Percentiles rank a stretch among this genome's conserved stretches.
phyloP scores from a whole-genome alignment of 2,113 vertebrate genomes.

The Notechis scutatus region DNA sequence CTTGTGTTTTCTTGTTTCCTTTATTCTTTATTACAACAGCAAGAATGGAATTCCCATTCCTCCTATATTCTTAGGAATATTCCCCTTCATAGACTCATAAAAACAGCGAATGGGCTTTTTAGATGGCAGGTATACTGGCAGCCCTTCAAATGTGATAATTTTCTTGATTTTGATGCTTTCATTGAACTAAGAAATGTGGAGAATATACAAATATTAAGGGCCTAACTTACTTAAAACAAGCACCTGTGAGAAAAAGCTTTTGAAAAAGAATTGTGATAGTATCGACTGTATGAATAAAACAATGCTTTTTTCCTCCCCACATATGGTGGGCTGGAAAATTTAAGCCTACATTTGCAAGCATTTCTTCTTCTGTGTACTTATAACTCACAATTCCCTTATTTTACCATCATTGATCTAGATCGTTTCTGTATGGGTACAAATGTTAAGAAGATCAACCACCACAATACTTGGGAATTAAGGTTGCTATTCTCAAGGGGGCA shows the following conservation, averaged over 20 bases:
- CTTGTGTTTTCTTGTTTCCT: neutral
- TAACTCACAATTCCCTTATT: neutral
- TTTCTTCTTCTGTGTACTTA: neutral
- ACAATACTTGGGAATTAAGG: neutral
- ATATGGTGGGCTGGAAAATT: neutral
- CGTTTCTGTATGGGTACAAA: accelerated
- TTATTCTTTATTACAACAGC: neutral
- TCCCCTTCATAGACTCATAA: neutral
- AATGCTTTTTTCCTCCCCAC: neutral
- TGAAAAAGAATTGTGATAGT: neutral
- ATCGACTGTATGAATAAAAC: neutral
- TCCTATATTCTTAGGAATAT: neutral
- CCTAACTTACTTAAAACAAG: neutral
- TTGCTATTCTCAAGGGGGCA: neutral
- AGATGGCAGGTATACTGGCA: neutral
- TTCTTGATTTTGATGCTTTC: neutral
- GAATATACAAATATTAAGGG: no score
- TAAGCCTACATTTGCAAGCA: neutral
- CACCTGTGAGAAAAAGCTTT: neutral
- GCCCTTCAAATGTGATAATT: neutral
- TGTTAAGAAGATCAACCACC: constrained; percentile 20
- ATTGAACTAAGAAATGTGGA: neutral
- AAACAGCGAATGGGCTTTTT: neutral
- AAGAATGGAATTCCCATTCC: neutral
- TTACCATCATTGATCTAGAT: neutral